Evolutionary conservation across 1,140 invertebrate genomes (phyloP).

Genomic region (Papilio polyxenes): DNA sequence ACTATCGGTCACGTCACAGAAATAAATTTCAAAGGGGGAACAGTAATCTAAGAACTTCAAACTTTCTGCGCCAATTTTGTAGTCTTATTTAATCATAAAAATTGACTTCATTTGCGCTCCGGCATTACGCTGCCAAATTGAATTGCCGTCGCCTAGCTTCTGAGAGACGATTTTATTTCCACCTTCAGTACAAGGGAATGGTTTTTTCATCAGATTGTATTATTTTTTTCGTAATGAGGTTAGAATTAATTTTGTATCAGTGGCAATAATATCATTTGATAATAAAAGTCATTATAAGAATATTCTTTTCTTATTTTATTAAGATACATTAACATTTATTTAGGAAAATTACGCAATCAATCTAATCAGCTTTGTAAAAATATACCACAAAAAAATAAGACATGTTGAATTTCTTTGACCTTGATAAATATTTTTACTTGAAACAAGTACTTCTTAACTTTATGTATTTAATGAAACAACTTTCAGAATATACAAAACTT

Average conservation of each 20-base stretch:
- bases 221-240: not conserved
- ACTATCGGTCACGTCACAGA: not conserved
- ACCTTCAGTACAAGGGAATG: slow-evolving; percentile 31
- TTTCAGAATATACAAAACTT: not conserved
- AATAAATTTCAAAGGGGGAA: not conserved
- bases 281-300: too few relatives aligned
- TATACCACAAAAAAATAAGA: not conserved
- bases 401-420: not conserved
- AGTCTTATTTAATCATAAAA: slow-evolving; percentile 38
- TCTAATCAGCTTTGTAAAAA: not conserved
- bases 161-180: slow-evolving; percentile 33
- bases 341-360: not conserved
- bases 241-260: slow-evolving; percentile 15
- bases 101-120: slow-evolving; percentile 36
- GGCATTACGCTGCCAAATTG: slow-evolving; percentile 35
- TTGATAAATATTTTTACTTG: not conserved
- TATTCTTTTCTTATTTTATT: not conserved
- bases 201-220: slow-evolving; percentile 29
- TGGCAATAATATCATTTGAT: not conserved
- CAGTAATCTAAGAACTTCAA: slow-evolving; percentile 21
- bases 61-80: slow-evolving; percentile 31
- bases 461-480: not conserved
- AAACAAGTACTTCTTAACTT: not conserved
- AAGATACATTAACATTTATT: not conserved
- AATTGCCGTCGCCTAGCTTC: slow-evolving; percentile 28